These are phyloP conservation scores for Hydrozoanthus tunicans DNA, from an alignment of 64 coral and sea anemone species.

Conservation along the genomic window DNA sequence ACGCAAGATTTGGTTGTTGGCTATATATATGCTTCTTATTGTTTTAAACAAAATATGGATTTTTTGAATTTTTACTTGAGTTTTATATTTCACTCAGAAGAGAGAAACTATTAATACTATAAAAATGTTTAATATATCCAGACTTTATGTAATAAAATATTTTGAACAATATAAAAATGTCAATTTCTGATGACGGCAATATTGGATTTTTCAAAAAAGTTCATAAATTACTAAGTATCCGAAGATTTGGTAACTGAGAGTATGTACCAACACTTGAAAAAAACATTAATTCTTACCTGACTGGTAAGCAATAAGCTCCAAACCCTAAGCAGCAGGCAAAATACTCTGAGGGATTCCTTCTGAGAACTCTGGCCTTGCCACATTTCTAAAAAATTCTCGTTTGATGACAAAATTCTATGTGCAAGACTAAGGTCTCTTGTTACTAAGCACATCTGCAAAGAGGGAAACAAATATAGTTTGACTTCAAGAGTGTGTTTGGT, in stretches of 20 bases:
- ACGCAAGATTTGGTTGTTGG: too few relatives aligned
- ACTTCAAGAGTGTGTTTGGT: not conserved
- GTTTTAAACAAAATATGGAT: too few relatives aligned
- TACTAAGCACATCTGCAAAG: conserved; percentile 71
- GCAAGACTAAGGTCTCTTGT: conserved; percentile 74
- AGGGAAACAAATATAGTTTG: not conserved
- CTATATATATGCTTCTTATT: too few relatives aligned
- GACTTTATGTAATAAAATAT: too few relatives aligned
- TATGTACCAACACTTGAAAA: not conserved
- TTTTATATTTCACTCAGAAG: too few relatives aligned
- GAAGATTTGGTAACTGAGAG: not conserved
- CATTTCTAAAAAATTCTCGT: conserved; percentile 76
- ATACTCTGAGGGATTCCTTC: conserved; percentile 78
- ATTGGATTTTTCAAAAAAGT: not conserved
- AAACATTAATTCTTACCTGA: conserved; percentile 63
- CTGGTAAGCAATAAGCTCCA: conserved; percentile 82
- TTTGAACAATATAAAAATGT: too few relatives aligned
- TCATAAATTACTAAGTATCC: not conserved
- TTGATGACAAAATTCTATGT: conserved; percentile 67
- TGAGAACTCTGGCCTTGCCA: conserved; percentile 84
- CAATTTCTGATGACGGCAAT: too few relatives aligned
- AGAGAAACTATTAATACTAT: too few relatives aligned
- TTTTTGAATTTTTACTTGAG: too few relatives aligned
- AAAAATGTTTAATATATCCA: too few relatives aligned
- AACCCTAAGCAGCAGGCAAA: conserved; percentile 81